Evolutionary conservation across 2,797 vertebrate species (phyloP), one percentile per base, ranked within the genome.

Genomic region (Chiloscyllium punctatum): DNA sequence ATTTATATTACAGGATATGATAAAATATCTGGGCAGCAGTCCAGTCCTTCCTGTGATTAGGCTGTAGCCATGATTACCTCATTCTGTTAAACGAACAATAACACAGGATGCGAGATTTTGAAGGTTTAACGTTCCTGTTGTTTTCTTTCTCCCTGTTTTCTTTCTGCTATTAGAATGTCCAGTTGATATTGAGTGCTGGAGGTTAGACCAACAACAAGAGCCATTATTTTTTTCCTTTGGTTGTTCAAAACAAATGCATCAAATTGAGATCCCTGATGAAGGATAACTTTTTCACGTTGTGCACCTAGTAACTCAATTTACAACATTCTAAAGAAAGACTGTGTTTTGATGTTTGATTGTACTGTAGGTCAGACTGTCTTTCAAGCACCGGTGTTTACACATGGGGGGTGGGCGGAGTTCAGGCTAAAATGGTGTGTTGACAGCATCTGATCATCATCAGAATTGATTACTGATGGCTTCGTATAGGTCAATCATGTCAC

Each of bases 31-130:
- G 37, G 94, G 94, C 69, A 72, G 42, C 69, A 53, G 48, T 74
- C 92, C 92, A 94, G 94, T 94, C 68, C 94, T 94, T 94, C 94
- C 94, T 51, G 94, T 51, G 53, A 57, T 57, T 91, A 51, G 68
- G 72, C 8, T 11, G 37, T 25, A 23, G 37, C 68, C 11, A 5
- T 94, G 94, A 94, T 72, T 51, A 71, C 42, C 37, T 71, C 68
- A 94, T 94, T 94, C 68, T 51, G 42, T 48, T 51, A 16, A n/a
- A 16, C n/a, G 88, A 91, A 91, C 71, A 71, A 53, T 30, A 66
- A 94, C 16, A 51, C 37, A 94, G 42, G 69, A 72, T 74, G 42
- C 30, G 23, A 9, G 42, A 66, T 66, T 94, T 72, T 74, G 94
- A 94, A 72, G 68, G 15, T 42, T 68, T n/a, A 68, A 4, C 33